These are phyloP conservation scores for Ovis aries DNA, from an alignment of 2,113 vertebrate species.

Conservation along the genomic window ARS-UI_Ramb_v3.0 NC_056060.1:56846501-56847000, in stretches of 20 bases:
- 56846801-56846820: neutral
- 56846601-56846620: neutral
- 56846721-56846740: neutral
- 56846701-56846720: neutral
- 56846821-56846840: neutral
- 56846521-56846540: slow-evolving; percentile 4
- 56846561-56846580: neutral
- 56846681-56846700: neutral
- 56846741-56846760: neutral
- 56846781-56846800: neutral
- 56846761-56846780: neutral
- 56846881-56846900: neutral
- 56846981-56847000: neutral
- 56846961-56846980: neutral
- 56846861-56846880: neutral
- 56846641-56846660: neutral
- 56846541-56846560: neutral
- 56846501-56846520: neutral
- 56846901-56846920: neutral
- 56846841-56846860: slow-evolving; percentile 14
- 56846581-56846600: neutral
- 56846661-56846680: neutral
- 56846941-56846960: neutral
- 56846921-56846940: neutral
- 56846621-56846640: neutral